phyloP scores from a whole-genome alignment of 2,888 invertebrate species.

The Tribolium freemani region DNA sequence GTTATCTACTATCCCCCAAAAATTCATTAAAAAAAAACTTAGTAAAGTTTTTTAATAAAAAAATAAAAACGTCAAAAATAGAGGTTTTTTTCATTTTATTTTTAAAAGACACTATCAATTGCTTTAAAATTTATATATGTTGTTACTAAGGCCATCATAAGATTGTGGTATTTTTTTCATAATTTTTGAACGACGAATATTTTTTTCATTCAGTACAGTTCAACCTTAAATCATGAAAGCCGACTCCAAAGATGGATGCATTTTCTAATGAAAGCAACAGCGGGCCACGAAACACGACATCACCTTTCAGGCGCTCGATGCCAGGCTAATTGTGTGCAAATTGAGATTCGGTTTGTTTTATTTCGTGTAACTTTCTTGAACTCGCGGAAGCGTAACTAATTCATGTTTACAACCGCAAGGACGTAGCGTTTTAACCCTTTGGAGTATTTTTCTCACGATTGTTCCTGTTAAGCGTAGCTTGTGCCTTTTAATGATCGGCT shows the following conservation, averaged over 20 bases:
- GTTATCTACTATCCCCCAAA: no score
- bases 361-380: slow-evolving; percentile 33
- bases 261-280: background rate
- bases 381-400: slow-evolving; percentile 35
- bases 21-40: no score
- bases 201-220: no score
- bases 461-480: slow-evolving; percentile 15
- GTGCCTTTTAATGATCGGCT: slow-evolving; percentile 1
- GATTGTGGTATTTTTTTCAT: no score
- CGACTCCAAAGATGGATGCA: background rate
- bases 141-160: no score
- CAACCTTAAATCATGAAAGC: slow-evolving; percentile 25
- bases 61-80: no score
- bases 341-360: slow-evolving; percentile 32
- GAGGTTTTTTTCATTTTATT: no score
- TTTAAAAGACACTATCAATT: no score
- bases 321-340: slow-evolving; percentile 32
- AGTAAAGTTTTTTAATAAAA: no score
- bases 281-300: background rate
- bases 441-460: slow-evolving; percentile 35
- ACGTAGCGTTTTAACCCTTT: slow-evolving; percentile 31
- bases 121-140: no score
- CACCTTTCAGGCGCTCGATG: background rate
- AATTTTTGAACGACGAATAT: no score
- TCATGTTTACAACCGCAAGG: slow-evolving; percentile 39